Conservation (phyloP, 2,113 vertebrate genomes). For the Crotophaga sulcirostris region DNA sequence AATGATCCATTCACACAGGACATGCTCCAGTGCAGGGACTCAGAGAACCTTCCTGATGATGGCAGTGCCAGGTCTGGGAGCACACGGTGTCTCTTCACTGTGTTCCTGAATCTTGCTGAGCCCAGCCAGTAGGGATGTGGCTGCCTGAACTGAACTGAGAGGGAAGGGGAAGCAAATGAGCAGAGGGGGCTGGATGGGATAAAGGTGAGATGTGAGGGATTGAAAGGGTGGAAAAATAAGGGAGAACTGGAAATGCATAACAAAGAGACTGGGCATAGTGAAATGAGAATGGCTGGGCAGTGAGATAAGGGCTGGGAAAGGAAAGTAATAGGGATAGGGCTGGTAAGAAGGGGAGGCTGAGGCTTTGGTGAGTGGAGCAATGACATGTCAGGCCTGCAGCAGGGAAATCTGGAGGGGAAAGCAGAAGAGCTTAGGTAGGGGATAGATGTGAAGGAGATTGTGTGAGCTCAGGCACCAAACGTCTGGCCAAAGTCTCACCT, state of each 20-base stretch:
- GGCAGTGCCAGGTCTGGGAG: not conserved
- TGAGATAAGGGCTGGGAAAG: not conserved
- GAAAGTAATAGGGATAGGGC: not conserved
- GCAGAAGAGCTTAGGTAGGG: not conserved
- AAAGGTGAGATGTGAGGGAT: not conserved
- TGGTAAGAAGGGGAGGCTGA: not conserved
- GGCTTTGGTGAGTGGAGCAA: not conserved
- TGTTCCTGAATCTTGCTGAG: accelerated
- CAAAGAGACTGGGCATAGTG: not conserved
- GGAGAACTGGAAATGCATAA: not conserved
- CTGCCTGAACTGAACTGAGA: not conserved
- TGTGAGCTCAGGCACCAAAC: not conserved
- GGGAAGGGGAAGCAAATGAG: not conserved
- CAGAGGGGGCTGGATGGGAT: not conserved
- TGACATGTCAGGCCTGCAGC: not conserved
- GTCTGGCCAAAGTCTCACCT: not conserved
- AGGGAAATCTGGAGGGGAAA: not conserved
- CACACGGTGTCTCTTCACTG: accelerated
- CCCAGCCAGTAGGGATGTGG: not conserved
- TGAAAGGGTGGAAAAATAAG: not conserved
- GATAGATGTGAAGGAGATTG: not conserved
- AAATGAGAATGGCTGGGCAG: not conserved
- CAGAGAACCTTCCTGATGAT: accelerated
- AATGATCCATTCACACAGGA: not conserved
- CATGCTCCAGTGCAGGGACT: not conserved